These are phyloP conservation scores for Sinotaia quadrata DNA, from an alignment of 2,888 invertebrate species.

Conservation along the genomic window DNA sequence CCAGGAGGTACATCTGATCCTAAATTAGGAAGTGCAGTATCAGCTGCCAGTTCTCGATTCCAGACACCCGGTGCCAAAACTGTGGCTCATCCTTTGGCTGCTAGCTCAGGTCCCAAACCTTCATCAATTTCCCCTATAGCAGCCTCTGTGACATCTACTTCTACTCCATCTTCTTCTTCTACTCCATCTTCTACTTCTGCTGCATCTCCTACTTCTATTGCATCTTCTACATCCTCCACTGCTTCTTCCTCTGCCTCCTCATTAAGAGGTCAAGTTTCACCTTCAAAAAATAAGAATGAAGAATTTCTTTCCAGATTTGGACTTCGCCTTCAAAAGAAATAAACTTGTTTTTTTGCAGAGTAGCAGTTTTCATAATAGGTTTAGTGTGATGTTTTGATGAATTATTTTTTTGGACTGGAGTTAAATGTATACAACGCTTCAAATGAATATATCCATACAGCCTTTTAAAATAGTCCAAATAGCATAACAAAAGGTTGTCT, in stretches of 20 bases:
- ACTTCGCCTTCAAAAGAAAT: neutral
- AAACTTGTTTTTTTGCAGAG: neutral
- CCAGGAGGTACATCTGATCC: neutral
- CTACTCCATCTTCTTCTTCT: neutral
- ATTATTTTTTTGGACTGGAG: no score
- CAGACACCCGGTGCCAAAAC: neutral
- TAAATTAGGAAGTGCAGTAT: no score
- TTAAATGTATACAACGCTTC: no score
- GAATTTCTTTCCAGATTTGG: constrained; percentile 17
- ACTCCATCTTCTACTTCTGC: neutral
- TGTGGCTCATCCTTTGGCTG: neutral
- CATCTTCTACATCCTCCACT: neutral
- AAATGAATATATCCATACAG: no score
- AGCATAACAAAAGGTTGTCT: no score
- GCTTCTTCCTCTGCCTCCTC: neutral
- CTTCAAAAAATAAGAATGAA: neutral
- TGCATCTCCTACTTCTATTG: neutral
- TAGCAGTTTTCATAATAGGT: no score
- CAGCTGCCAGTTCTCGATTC: constrained; percentile 17
- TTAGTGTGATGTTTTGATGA: no score
- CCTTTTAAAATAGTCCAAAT: no score
- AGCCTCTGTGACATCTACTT: neutral
- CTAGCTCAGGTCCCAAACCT: no score
- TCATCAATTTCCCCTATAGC: no score
- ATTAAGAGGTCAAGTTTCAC: no score